Percentiles rank a stretch among this genome's conserved stretches.
Evolutionary conservation across 2,113 vertebrate species (phyloP).

Genomic region (Ageneiosus marmoratus): DNA sequence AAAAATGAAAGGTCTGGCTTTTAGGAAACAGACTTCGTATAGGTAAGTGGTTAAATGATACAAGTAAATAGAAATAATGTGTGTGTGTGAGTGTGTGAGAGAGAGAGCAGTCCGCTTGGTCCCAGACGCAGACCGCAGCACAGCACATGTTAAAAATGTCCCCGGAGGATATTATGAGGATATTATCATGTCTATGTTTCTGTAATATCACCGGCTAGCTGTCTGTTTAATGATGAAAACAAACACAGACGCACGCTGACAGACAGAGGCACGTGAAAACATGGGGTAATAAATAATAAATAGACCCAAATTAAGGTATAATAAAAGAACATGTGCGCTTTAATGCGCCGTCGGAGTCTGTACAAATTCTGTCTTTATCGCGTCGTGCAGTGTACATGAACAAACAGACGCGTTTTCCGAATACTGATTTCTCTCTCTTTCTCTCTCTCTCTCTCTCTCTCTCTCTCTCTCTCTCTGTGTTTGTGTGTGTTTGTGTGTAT

Average conservation of each 20-base stretch:
- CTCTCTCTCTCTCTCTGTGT: constrained; percentile 15
- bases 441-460: background rate
- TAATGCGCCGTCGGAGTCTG: background rate
- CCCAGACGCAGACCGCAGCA: background rate
- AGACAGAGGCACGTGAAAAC: no score
- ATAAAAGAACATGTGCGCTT: background rate
- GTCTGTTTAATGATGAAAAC: background rate
- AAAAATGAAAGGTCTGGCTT: constrained; percentile 82
- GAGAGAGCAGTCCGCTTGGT: background rate
- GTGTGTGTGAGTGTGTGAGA: no score
- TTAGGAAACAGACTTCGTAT: constrained; percentile 88
- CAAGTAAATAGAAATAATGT: background rate
- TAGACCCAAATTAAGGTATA: background rate
- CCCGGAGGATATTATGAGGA: background rate
- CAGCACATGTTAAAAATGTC: background rate
- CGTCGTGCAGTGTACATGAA: no score
- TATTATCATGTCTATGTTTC: background rate
- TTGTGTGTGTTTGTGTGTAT: background rate
- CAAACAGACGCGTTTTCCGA: background rate
- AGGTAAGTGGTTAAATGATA: constrained; percentile 70
- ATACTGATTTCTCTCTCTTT: constrained; percentile 43
- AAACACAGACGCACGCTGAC: background rate
- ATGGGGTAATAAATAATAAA: background rate
- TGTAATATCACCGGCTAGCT: background rate
- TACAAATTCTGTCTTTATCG: no score